A percentile compares a stretch with the other conserved stretches of the same genome.
phyloP scores from a whole-genome alignment of 2,113 vertebrate species.

The Arvicanthis niloticus region DNA sequence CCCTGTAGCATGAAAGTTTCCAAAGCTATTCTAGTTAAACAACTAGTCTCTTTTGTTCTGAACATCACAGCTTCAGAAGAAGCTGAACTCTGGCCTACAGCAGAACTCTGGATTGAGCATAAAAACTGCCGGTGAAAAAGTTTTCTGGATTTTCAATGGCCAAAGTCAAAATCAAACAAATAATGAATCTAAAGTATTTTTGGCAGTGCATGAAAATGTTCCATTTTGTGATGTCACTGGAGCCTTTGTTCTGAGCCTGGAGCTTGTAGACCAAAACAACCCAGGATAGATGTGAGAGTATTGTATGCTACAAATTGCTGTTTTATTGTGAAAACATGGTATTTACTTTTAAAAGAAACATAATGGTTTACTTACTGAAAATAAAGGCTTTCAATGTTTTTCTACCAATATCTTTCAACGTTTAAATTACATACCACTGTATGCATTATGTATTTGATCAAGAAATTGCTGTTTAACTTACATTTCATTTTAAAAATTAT shows the following conservation, averaged over 20 bases:
- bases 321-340: not conserved
- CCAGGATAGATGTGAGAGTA: not conserved
- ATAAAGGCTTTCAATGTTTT: not conserved
- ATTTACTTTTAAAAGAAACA: not conserved
- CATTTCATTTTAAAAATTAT: not conserved
- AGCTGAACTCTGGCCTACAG: not conserved
- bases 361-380: not conserved
- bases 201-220: no score
- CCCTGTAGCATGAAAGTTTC: not conserved
- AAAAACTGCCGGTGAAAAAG: not conserved
- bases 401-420: not conserved
- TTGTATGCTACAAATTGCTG: no score
- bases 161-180: not conserved
- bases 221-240: not conserved
- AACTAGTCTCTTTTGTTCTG: no score
- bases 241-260: no score
- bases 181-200: no score
- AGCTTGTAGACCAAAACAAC: accelerated
- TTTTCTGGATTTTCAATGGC: not conserved
- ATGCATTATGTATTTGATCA: not conserved
- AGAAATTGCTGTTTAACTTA: not conserved
- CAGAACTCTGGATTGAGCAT: not conserved
- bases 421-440: not conserved
- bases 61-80: not conserved
- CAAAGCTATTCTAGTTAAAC: not conserved